Evolutionary conservation across 2,113 vertebrate genomes (phyloP), one percentile per base, ranked within the genome.

Genomic region (Hipposideros armiger): DNA sequence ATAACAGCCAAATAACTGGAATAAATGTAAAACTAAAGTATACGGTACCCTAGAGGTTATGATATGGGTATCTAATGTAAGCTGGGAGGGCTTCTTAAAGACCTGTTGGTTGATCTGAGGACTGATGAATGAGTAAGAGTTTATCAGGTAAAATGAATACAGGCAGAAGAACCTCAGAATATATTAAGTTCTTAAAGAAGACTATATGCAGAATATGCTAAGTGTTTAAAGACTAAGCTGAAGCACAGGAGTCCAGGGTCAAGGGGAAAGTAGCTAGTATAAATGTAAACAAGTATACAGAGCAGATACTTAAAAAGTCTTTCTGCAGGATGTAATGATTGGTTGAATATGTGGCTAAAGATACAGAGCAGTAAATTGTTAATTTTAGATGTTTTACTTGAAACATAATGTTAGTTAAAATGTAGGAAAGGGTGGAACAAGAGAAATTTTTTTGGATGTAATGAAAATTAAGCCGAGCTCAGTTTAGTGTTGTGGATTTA

Each of bases 321-420:
- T 52, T 74, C 45, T 87, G 7, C 13, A 90, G 4, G 11, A 56
- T 77, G 2, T 40, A 22, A 3, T 47, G 74, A 64, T 19, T 56
- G 7, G 32, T 47, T 87, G 13, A 60, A 45, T 32, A 82, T 70
- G 13, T 87, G 47, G 26, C 3, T 76, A 42, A 50, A 69, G 7
- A 60, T 72, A 16, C 1, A 30, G 22, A 32, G 11, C 30, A 62
- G 7, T 30, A 81, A 69, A 70, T 87, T 54, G 28, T 58, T 72
- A 52, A 45, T n/a, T 67, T 90, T 28, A 73, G 26, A 45, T 66
- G 89, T 77, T 77, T 92, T 83, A 66, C 7, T 82, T 80, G 24
- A 66, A 73, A 78, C 7, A 24, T 64, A 64, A 54, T 77, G 8
- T 0, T 14, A n/a, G 13, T 94, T 54, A 56, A 15, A 83, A 69